These are phyloP conservation scores for Lepisosteus oculatus DNA, from an alignment of 2,113 vertebrate species.

Conservation along the genomic window DNA sequence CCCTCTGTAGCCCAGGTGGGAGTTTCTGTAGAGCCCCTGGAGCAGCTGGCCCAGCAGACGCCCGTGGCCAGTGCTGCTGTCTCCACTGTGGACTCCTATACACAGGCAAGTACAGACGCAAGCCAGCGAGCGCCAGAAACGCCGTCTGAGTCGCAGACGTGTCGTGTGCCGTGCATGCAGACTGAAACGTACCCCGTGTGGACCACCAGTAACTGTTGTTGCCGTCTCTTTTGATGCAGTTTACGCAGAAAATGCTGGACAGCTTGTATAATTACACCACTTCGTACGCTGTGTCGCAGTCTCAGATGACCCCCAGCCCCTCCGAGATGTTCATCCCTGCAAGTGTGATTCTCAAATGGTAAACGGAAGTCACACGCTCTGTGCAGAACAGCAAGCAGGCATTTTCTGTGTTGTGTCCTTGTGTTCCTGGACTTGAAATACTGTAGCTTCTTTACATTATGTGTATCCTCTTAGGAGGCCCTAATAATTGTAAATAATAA, in stretches of 20 bases:
- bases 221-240: conserved; percentile 58
- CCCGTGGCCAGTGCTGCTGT: conserved; percentile 84
- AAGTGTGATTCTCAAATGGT: conserved; percentile 85
- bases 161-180: no score
- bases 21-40: conserved; percentile 87
- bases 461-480: no score
- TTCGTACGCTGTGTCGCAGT: conserved; percentile 87
- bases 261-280: conserved; percentile 90
- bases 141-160: no score
- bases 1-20: conserved; percentile 88
- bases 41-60: conserved; percentile 85
- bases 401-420: no score
- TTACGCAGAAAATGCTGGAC: conserved; percentile 96
- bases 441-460: no score
- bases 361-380: conserved; percentile 24
- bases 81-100: conserved; percentile 84
- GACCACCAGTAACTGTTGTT: neutral
- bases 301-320: conserved; percentile 89
- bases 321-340: conserved; percentile 91
- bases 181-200: no score
- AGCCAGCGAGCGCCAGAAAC: neutral
- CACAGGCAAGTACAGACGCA: conserved; percentile 63
- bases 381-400: no score
- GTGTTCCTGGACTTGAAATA: no score
- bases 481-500: no score